Base-by-base conservation (phyloP, 2,113 vertebrate genomes). In the Nettapus auritus region DNA sequence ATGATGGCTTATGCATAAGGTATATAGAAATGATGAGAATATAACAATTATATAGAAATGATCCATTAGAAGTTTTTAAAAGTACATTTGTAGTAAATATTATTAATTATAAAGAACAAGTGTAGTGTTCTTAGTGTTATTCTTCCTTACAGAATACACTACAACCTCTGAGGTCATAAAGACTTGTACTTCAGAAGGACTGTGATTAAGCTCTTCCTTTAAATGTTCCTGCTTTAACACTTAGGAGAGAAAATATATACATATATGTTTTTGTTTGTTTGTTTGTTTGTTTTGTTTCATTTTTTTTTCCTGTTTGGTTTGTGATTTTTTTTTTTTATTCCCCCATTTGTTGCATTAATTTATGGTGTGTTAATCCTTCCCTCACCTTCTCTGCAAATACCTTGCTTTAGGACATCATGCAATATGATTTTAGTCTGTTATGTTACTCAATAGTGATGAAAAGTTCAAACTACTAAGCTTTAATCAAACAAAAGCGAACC, bases 1-100 rank as follows among this genome's bases (percentile, higher is more conserved):
- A 1, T 1, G 0, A 2, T 4, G 6, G 15, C 15, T 0, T 1
- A 3, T 4, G 3, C 2, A 52, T 44, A 3, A 16, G 20, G 16
- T 31, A 1, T 8, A 14, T n/a, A 33, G 44, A 63, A 62, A 52
- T 63, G 8, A 10, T 62, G 31, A 25, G 21, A 44, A 48, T 3
- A 4, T 5, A 13, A 12, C 6, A 4, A 5, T 69, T 13, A 14
- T 1, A 8, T 3, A 21, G 36, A 69, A 46, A 29, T 5, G 0
- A 44, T 44, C 23, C 34, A 8, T 22, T 21, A 17, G 20, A 26
- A 16, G 9, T 0, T 48, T 70, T 62, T 22, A 0, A 7, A 71
- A 64, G 2, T 19, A 9, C 1, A 7, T 69, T 73, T 62, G 26
- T 73, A 40, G 25, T n/a, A 31, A 36, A 29, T 52, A 8, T 53